Evolutionary conservation across 2,888 invertebrate species (phyloP), one percentile per base, ranked within the genome.

Genomic region (Agrochola circellaris): DNA sequence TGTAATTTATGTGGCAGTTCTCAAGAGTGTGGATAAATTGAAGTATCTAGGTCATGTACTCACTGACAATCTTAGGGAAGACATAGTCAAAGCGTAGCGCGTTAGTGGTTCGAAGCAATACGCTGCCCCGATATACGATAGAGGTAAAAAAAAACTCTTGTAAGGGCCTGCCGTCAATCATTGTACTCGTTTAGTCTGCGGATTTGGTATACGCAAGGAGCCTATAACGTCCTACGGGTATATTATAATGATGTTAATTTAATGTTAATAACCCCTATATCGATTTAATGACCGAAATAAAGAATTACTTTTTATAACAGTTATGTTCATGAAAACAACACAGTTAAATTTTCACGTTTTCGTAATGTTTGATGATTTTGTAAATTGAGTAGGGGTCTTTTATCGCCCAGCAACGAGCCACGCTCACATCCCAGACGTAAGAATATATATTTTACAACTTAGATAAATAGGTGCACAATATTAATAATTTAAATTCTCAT

Each of bases 21-120:
- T 64, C 20, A 58, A 64, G 2, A 58, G 23, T 42, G 42, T 65
- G 26, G 7, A 58, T 42, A 56, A 2, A n/a, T 78, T 42, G 64
- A 81, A 80, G 11, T 62, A 80, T 72, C 17, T 38, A 48, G 17
- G 15, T 30, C 45, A 42, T 34, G 17, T 64, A 58, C 75, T 64
- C 78, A 81, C 51, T 51, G 58, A 51, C 15, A 51, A n/a, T 42
- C 30, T 42, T 56, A 34, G 3, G 2, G 34, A 42, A 58, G 42
- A 42, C 20, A 56, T 48, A 48, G 15, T 54, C n/a, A 60, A 48
- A 51, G 38, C 38, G 45, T 26, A 60, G 38, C 48, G 30, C 11
- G 38, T n/a, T 30, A 42, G 7, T 48, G 42, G n/a, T 68, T 67
- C 11, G 54, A 54, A 77, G 42, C 34, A 38, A 61, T 54, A 61